These are phyloP conservation scores for Montipora efflorescens DNA, from an alignment of 64 coral and sea anemone species.

Conservation along the genomic window DNA sequence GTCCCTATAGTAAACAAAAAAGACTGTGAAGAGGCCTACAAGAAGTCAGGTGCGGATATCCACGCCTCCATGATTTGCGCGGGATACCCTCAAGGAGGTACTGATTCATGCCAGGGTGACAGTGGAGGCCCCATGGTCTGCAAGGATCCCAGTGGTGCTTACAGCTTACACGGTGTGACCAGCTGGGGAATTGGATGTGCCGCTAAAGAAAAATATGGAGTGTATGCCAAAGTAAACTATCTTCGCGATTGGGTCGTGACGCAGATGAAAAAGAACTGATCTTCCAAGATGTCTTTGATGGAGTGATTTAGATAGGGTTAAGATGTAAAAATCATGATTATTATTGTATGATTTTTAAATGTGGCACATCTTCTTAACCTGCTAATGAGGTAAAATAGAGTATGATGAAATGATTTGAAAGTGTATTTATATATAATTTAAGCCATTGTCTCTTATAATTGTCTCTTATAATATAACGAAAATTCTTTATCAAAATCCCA, in stretches of 20 bases:
- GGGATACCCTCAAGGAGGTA: conserved; percentile 16
- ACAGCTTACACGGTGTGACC: conserved; percentile 34
- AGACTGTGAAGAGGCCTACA: conserved; percentile 38
- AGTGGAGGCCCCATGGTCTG: conserved; percentile 66
- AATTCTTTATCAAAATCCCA: no score
- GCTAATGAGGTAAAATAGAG: neutral
- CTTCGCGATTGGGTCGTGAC: conserved; percentile 27
- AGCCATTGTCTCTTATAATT: no score
- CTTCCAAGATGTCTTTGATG: neutral
- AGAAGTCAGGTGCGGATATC: neutral
- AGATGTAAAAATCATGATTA: neutral
- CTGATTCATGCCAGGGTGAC: conserved; percentile 65
- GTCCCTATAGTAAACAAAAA: conserved; percentile 64
- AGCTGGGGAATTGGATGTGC: conserved; percentile 62
- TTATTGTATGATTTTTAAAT: neutral
- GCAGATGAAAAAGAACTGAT: conserved; percentile 22
- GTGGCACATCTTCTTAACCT: neutral
- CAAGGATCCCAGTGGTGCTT: neutral
- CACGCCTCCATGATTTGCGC: conserved; percentile 44
- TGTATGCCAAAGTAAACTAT: conserved; percentile 65
- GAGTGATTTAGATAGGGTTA: neutral
- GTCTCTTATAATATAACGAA: no score
- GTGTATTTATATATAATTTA: neutral
- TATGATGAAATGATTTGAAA: neutral
- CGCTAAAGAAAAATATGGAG: conserved; percentile 32